Conservation (phyloP, 2,888 invertebrate genomes). For the Idaea aversata region DNA sequence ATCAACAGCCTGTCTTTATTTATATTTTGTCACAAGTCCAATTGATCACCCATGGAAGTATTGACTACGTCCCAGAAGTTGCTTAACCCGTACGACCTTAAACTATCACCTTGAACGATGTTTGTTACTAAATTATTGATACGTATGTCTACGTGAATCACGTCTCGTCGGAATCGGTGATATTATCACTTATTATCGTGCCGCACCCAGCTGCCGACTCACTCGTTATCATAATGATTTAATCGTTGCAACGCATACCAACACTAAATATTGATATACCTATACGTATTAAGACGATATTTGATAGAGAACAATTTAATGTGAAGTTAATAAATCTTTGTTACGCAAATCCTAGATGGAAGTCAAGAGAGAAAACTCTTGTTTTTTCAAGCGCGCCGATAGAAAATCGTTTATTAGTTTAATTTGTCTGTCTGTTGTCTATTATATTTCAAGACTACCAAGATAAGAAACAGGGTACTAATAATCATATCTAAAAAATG, state of each 20-base stretch:
- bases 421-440: not conserved
- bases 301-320: too few species aligned
- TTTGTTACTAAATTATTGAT: not conserved
- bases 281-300: too few species aligned
- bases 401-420: not conserved
- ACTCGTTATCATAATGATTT: not conserved
- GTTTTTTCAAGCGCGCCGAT: not conserved
- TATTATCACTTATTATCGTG: not conserved
- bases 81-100: not conserved
- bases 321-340: too few species aligned
- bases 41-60: not conserved
- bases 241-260: not conserved
- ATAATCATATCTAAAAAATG: not conserved
- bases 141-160: not conserved
- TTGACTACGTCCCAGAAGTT: not conserved
- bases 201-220: not conserved
- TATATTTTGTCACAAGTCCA: not conserved
- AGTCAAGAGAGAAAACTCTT: too few species aligned
- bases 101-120: not conserved
- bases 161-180: not conserved
- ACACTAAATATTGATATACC: not conserved
- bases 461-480: not conserved
- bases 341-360: too few species aligned
- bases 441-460: not conserved
- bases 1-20: too few species aligned